These are phyloP conservation scores for Troglohyphantes excavatus DNA, from an alignment of 2,888 invertebrate genomes.

Conservation along the genomic window DNA sequence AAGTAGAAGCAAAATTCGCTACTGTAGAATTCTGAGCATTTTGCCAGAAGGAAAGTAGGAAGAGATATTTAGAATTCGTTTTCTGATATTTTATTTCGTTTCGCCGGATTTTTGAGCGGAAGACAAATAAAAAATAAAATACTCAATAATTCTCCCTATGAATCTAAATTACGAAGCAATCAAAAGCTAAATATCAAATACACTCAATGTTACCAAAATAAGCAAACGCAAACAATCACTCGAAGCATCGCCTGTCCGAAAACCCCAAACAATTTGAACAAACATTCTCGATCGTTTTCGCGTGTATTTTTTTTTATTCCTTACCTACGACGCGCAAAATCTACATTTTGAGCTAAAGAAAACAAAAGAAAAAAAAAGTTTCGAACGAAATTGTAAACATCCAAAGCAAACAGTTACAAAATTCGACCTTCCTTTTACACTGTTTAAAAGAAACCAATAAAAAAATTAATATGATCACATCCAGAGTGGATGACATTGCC, in stretches of 20 bases:
- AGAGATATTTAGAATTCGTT: too few relatives aligned
- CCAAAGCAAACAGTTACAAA: slow-evolving; percentile 61
- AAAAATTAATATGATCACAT: not conserved
- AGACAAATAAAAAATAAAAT: too few relatives aligned
- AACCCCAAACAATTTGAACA: not conserved
- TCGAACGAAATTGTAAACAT: slow-evolving; percentile 28
- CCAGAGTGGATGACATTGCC: not conserved
- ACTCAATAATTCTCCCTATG: too few relatives aligned
- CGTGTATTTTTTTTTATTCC: not conserved
- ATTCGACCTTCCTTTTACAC: slow-evolving; percentile 35
- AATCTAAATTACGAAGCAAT: too few relatives aligned
- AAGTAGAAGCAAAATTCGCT: too few relatives aligned
- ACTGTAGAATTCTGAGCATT: too few relatives aligned
- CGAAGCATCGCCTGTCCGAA: not conserved
- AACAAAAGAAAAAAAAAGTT: slow-evolving; percentile 9
- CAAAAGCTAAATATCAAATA: not conserved
- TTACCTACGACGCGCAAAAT: slow-evolving; percentile 28
- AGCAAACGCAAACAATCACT: not conserved
- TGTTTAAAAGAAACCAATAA: not conserved
- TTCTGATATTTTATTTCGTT: too few relatives aligned
- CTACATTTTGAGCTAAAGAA: too few relatives aligned
- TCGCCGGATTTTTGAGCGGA: too few relatives aligned
- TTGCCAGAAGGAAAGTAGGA: too few relatives aligned
- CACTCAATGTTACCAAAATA: not conserved
- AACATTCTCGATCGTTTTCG: not conserved